Evolutionary conservation across 2,888 invertebrate genomes (phyloP), one percentile per base, ranked within the genome.

Genomic region (Gerris lacustris): DNA sequence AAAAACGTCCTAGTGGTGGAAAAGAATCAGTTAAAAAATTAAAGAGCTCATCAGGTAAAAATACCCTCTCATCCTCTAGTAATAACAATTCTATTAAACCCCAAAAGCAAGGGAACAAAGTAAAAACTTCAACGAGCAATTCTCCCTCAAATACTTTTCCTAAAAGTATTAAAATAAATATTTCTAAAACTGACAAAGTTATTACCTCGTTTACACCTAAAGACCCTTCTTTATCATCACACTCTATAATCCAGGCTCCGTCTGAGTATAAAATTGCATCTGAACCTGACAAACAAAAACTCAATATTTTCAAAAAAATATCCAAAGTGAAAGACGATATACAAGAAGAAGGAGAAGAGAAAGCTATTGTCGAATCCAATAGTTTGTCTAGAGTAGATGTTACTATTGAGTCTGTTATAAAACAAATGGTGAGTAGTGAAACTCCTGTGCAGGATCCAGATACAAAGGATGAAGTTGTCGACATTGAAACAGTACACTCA

Each of bases 251-350:
- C 31, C 47, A 55, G n/a, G 1, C 69, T 18, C 47, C 55, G 31
- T 62, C 68, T 64, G 75, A 75, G 68, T 76, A 75, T 31, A 92
- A 89, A 80, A 79, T 92, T 71, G 86, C 87, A 6, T 88, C 87
- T 11, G 92, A 92, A 80, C 91, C 91, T 0, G 91, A 92, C 79
- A 89, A 89, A 80, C 90, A 88, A 80, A 94, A 93, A 79, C 82
- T 92, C 63, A 92, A 91, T 82, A 91, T 93, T 79, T 90, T 93
- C 78, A 93, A 92, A 79, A 91, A 92, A 81, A 91, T 93, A 79
- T 88, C 92, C 73, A 83, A 83, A 75, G 79, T 82, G 0, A 86
- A 87, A 78, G 88, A 89, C 80, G 86, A 86, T 66, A 75, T 55
- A 11, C 2, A 76, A 71, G 76, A 73, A 45, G 71, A 72, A 5